These are phyloP conservation scores for Mya arenaria DNA, from an alignment of 1,140 invertebrate genomes.

Conservation along the genomic window DNA sequence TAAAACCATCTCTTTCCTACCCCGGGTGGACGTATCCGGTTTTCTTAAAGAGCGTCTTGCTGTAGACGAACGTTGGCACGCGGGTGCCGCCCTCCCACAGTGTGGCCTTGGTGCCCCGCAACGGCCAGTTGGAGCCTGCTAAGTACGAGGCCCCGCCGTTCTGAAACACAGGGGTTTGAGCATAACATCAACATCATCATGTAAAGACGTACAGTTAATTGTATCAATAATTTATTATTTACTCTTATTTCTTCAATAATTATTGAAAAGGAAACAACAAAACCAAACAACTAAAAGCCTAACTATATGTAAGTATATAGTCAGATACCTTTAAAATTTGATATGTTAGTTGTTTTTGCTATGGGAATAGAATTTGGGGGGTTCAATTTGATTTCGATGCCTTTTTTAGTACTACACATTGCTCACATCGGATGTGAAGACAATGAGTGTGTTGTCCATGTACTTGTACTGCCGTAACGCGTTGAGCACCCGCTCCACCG, in stretches of 20 bases:
- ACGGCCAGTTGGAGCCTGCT: conserved; percentile 71
- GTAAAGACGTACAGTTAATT: conserved; percentile 32
- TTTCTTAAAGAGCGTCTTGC: conserved; percentile 60
- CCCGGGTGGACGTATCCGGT: conserved; percentile 56
- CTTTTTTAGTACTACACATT: too few relatives aligned
- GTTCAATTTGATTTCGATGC: too few relatives aligned
- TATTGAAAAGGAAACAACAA: too few relatives aligned
- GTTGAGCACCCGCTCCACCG: conserved; percentile 89
- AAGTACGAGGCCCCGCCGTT: conserved; percentile 79
- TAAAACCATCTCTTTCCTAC: too few relatives aligned
- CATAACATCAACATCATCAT: conserved; percentile 5
- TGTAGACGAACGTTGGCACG: conserved; percentile 69
- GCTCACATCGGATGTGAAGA: conserved; percentile 78
- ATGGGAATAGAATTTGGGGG: too few relatives aligned
- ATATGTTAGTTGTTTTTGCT: too few relatives aligned
- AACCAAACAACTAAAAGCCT: too few relatives aligned
- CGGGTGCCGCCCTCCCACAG: conserved; percentile 77
- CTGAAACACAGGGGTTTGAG: conserved; percentile 58
- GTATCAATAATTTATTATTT: neutral
- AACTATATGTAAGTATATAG: too few relatives aligned
- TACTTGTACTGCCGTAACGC: conserved; percentile 84
- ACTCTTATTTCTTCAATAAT: neutral
- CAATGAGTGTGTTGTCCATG: conserved; percentile 72
- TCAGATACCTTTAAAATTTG: too few relatives aligned
- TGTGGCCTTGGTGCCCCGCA: conserved; percentile 72